phyloP scores from a whole-genome alignment of 2,888 invertebrate genomes.

The Trichogramma dendrolimi region DNA sequence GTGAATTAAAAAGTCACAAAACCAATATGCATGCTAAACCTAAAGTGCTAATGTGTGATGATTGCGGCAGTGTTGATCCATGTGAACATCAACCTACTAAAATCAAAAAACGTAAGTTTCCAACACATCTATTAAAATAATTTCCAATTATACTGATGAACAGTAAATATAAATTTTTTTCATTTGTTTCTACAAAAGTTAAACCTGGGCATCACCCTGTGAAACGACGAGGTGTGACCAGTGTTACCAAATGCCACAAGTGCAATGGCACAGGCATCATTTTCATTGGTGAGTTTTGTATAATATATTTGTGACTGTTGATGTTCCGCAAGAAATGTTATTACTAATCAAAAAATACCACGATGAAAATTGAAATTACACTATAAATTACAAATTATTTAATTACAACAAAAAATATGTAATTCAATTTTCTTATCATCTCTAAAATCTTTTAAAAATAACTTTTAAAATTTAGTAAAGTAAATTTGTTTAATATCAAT shows the following conservation, averaged over 20 bases:
- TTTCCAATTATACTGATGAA: slow-evolving; percentile 1
- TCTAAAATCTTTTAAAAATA: slow-evolving; percentile 7
- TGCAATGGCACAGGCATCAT: slow-evolving; percentile 86
- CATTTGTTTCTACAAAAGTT: slow-evolving; percentile 40
- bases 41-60: slow-evolving; percentile 49
- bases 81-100: slow-evolving; percentile 51
- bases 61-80: slow-evolving; percentile 50
- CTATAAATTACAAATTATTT: slow-evolving; percentile 1
- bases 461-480: background rate
- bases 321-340: slow-evolving; percentile 25
- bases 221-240: slow-evolving; percentile 76
- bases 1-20: slow-evolving; percentile 54
- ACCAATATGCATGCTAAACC: slow-evolving; percentile 52
- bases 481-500: background rate
- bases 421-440: background rate
- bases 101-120: slow-evolving; percentile 48
- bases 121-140: background rate
- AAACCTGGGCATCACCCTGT: slow-evolving; percentile 67
- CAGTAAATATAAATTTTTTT: background rate
- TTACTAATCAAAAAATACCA: background rate
- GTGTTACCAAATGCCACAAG: slow-evolving; percentile 83
- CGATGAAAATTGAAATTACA: background rate
- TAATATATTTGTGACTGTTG: background rate
- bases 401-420: slow-evolving; percentile 10
- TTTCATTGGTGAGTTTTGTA: slow-evolving; percentile 60